phyloP scores from a whole-genome alignment of 2,888 invertebrate genomes.

The Catocala fraxini region DNA sequence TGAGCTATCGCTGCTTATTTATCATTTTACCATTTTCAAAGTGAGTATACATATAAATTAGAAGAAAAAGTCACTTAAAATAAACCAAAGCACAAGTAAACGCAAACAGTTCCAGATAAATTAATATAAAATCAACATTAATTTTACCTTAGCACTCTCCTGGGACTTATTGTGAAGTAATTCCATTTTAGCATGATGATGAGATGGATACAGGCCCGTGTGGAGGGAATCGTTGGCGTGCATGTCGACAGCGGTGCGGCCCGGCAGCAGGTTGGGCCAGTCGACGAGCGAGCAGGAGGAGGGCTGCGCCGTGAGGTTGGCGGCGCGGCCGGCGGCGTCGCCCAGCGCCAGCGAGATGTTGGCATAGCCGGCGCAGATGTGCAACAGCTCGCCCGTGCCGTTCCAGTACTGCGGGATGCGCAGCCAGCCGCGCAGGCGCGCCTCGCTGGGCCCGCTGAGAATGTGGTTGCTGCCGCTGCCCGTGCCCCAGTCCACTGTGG shows the following conservation, averaged over 20 bases:
- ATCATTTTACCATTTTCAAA: no score
- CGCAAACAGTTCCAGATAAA: neutral
- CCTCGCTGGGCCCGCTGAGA: constrained; percentile 91
- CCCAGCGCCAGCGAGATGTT: constrained; percentile 90
- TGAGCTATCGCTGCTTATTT: no score
- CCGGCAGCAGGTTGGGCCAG: constrained; percentile 90
- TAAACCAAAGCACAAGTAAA: neutral
- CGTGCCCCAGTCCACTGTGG: constrained; percentile 93
- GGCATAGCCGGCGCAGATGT: constrained; percentile 93
- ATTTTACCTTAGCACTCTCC: constrained; percentile 90
- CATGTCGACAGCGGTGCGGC: constrained; percentile 90
- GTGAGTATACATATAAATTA: no score
- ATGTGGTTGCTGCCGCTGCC: constrained; percentile 90
- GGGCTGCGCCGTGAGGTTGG: constrained; percentile 90
- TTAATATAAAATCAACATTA: neutral
- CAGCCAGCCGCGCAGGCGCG: constrained; percentile 93
- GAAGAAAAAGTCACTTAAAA: no score
- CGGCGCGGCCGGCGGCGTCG: constrained; percentile 81
- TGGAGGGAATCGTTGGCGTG: constrained; percentile 89
- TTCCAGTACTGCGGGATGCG: constrained; percentile 93
- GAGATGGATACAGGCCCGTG: constrained; percentile 88
- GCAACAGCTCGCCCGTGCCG: constrained; percentile 89
- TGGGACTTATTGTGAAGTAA: constrained; percentile 91
- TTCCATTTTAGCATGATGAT: constrained; percentile 94
- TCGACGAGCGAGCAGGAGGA: constrained; percentile 90